Percentiles rank a stretch among this genome's conserved stretches.
phyloP scores from a whole-genome alignment of 2,888 invertebrate genomes.

The Gonocerus acuteangulatus region DNA sequence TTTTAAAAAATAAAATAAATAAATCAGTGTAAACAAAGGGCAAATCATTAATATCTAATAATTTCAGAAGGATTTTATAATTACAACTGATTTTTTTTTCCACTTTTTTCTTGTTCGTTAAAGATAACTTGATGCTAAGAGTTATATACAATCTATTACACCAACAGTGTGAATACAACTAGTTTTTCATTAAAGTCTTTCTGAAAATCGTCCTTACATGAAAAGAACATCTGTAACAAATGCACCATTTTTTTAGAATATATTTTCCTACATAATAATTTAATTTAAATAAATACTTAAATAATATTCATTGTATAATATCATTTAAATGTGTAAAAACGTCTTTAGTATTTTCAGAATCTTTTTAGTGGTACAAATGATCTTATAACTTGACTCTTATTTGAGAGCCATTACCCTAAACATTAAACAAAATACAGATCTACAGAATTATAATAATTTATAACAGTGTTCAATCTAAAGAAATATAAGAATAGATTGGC shows the following conservation, averaged over 20 bases:
- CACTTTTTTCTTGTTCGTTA: conserved; percentile 1
- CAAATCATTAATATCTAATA: conserved; percentile 18
- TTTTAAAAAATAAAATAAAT: conserved; percentile 8
- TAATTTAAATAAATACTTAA: conserved; percentile 34
- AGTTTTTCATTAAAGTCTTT: conserved; percentile 21
- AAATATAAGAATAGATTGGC: no score
- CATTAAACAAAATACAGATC: not conserved
- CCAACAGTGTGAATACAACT: conserved; percentile 25
- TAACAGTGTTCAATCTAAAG: no score
- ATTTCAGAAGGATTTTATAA: conserved; percentile 9
- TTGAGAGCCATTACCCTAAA: conserved; percentile 4
- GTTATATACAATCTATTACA: conserved; percentile 26
- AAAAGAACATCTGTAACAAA: conserved; percentile 32
- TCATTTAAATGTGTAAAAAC: conserved; percentile 16
- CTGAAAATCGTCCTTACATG: conserved; percentile 23
- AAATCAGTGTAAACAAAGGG: conserved; percentile 12
- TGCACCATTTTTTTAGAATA: conserved; percentile 35
- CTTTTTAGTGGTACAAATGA: conserved; percentile 12
- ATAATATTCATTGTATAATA: conserved; percentile 25
- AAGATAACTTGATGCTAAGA: conserved; percentile 19
- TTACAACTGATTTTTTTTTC: conserved; percentile 9
- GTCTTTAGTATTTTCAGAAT: not conserved
- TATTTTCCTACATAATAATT: conserved; percentile 34
- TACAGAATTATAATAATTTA: no score
- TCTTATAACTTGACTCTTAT: not conserved